Evolutionary conservation across 2,797 vertebrate genomes (phyloP).

Genomic region (Sebastes paucispinis): DNA sequence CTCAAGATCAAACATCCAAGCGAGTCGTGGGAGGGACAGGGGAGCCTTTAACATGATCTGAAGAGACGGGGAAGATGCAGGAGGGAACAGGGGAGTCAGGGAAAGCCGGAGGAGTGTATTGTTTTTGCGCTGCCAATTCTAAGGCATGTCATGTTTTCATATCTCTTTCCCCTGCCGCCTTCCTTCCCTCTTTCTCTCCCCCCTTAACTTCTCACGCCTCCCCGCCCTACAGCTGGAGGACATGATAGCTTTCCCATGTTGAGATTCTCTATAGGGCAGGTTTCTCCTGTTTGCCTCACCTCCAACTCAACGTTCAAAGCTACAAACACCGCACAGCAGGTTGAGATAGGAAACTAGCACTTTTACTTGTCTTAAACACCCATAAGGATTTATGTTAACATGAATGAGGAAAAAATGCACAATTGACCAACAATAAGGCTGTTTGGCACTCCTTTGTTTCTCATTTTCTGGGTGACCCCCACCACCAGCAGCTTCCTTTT

Average conservation of each 20-base stretch:
- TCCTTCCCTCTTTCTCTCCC: constrained; percentile 46
- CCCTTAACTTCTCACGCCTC: constrained; percentile 58
- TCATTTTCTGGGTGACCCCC: constrained; percentile 27
- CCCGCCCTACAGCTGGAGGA: constrained; percentile 74
- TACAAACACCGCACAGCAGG: not conserved
- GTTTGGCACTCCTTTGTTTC: constrained; percentile 4
- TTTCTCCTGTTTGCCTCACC: constrained; percentile 64
- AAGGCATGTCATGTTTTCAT: constrained; percentile 81
- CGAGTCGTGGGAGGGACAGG: constrained; percentile 51
- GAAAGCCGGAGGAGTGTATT: constrained; percentile 65
- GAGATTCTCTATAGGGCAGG: constrained; percentile 61
- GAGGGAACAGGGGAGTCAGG: constrained; percentile 40
- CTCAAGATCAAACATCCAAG: constrained; percentile 72
- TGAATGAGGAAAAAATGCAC: not conserved
- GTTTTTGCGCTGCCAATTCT: constrained; percentile 69
- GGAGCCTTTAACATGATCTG: constrained; percentile 59
- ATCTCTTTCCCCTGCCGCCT: constrained; percentile 69
- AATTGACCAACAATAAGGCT: not conserved
- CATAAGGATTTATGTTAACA: not conserved
- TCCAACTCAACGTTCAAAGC: not conserved
- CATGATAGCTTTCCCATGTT: constrained; percentile 77
- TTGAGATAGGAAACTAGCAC: not conserved
- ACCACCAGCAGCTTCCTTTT: constrained; percentile 18
- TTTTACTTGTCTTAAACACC: not conserved
- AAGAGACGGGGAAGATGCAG: constrained; percentile 40